phyloP scores from a whole-genome alignment of 2,888 invertebrate species.

The Drosophila greeni region DNA sequence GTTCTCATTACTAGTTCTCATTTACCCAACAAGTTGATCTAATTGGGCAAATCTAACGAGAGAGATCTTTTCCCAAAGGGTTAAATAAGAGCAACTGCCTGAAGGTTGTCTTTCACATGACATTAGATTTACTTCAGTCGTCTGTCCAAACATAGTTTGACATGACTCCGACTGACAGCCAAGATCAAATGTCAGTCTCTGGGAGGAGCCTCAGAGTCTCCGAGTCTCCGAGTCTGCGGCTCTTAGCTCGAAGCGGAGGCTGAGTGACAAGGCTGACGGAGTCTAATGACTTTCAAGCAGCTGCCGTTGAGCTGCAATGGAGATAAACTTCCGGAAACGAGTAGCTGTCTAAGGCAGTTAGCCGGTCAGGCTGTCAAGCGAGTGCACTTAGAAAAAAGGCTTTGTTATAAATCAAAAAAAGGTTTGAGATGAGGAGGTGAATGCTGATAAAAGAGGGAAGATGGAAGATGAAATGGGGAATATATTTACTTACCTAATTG shows the following conservation, averaged over 20 bases:
- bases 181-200: slow-evolving; percentile 61
- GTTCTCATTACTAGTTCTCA: no score
- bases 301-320: slow-evolving; percentile 38
- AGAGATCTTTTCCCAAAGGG: slow-evolving; percentile 25
- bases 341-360: slow-evolving; percentile 59
- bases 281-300: slow-evolving; percentile 63
- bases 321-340: slow-evolving; percentile 72
- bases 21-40: slow-evolving; percentile 6
- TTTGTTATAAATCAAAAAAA: no score
- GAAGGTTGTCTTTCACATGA: slow-evolving; percentile 28
- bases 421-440: no score
- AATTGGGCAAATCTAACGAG: slow-evolving; percentile 5
- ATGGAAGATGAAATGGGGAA: no score
- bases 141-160: slow-evolving; percentile 51
- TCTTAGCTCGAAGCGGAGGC: slow-evolving; percentile 23
- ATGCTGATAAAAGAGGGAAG: no score
- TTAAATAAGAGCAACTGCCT: slow-evolving; percentile 4
- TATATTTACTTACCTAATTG: no score
- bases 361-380: slow-evolving; percentile 47
- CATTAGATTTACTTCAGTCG: slow-evolving; percentile 22
- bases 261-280: slow-evolving; percentile 51
- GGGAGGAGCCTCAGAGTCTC: slow-evolving; percentile 10
- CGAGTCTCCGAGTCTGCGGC: slow-evolving; percentile 1
- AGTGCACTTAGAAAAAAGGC: slow-evolving; percentile 12
- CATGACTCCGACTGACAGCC: slow-evolving; percentile 61